phyloP scores from a whole-genome alignment of 1,140 invertebrate genomes.

The Papilio helenus region DNA sequence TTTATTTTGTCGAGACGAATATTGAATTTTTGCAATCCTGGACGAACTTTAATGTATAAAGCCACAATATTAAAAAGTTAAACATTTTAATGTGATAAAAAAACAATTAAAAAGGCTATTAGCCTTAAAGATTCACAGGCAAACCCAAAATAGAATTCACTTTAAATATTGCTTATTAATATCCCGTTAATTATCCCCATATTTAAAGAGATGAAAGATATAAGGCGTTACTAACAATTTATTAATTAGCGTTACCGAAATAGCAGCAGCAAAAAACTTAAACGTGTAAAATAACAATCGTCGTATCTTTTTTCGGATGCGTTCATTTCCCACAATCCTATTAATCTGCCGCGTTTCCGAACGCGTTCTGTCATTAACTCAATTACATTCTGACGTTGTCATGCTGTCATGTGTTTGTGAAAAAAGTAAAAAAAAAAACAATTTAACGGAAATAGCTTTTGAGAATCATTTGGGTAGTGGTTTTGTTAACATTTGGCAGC shows the following conservation, averaged over 20 bases:
- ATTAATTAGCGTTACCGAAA: conserved; percentile 9
- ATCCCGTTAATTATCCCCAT: not conserved
- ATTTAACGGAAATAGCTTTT: conserved; percentile 45
- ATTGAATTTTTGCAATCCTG: not conserved
- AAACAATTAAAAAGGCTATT: not conserved
- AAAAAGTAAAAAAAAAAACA: conserved; percentile 43
- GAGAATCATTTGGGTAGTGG: not conserved
- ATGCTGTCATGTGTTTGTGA: conserved; percentile 54
- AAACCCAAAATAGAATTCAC: not conserved
- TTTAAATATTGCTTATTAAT: not conserved
- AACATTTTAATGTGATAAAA: not conserved
- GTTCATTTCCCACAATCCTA: conserved; percentile 51
- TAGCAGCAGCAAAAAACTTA: conserved; percentile 21
- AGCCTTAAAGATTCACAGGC: not conserved
- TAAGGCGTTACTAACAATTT: conserved; percentile 8
- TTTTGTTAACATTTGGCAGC: not conserved
- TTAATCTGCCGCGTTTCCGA: conserved; percentile 59
- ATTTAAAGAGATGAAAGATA: conserved; percentile 7
- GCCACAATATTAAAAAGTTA: not conserved
- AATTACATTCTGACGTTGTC: conserved; percentile 64
- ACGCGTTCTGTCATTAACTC: conserved; percentile 63
- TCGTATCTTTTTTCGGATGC: conserved; percentile 55
- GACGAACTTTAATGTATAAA: too few species aligned
- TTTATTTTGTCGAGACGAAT: not conserved
- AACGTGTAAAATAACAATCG: conserved; percentile 48